A percentile compares a stretch with the other conserved stretches of the same genome.
These are phyloP conservation scores for Microctenopoma steveboyesi DNA, from an alignment of 2,797 vertebrate species.

Conservation along the genomic window DNA sequence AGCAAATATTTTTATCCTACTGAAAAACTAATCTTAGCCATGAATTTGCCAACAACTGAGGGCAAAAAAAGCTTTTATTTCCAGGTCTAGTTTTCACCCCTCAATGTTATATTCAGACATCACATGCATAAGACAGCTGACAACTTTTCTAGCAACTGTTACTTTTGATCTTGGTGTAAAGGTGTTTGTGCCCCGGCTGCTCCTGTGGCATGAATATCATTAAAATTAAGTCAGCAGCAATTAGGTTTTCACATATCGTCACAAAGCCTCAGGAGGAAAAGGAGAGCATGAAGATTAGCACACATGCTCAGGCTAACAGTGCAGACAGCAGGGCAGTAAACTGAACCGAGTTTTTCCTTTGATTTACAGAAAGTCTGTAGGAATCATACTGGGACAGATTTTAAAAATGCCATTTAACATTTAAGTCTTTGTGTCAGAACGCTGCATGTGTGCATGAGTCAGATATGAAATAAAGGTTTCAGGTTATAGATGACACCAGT, in stretches of 20 bases:
- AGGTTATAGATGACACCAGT: too few relatives aligned
- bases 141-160: neutral
- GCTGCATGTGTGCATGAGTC: too few relatives aligned
- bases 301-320: slow-evolving; percentile 14
- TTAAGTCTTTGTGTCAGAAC: too few relatives aligned
- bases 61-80: neutral
- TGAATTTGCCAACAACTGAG: neutral
- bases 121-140: slow-evolving; percentile 38
- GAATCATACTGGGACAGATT: too few relatives aligned
- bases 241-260: slow-evolving; percentile 45
- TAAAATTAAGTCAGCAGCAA: slow-evolving; percentile 57
- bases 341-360: neutral
- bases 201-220: slow-evolving; percentile 64
- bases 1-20: slow-evolving; percentile 3
- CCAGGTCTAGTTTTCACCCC: neutral
- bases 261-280: slow-evolving; percentile 21
- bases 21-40: slow-evolving; percentile 7
- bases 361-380: neutral
- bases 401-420: too few relatives aligned
- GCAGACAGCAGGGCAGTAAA: neutral
- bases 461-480: too few relatives aligned
- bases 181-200: slow-evolving; percentile 35
- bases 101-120: slow-evolving; percentile 4
- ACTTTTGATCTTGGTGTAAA: slow-evolving; percentile 15
- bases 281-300: slow-evolving; percentile 6